A percentile compares a stretch with the other conserved stretches of the same genome.
phyloP scores from a whole-genome alignment of 2,888 invertebrate genomes.

The Psococerastis gibbosa region DNA sequence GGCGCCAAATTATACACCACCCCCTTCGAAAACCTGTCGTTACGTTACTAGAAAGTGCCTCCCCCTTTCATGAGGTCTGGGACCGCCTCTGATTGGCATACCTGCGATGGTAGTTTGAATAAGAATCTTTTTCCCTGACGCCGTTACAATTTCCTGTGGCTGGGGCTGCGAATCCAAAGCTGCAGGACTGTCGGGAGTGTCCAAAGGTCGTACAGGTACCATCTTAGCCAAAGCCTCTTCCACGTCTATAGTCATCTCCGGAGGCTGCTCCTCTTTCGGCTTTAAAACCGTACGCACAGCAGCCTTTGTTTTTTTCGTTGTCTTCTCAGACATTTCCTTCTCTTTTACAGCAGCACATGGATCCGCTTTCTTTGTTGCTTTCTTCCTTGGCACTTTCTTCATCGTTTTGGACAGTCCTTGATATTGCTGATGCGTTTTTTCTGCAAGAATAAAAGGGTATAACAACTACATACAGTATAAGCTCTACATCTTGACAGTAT shows the following conservation, averaged over 20 bases:
- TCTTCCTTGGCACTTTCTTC: slow-evolving; percentile 24
- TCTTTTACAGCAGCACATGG: slow-evolving; percentile 21
- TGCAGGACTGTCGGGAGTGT: background rate
- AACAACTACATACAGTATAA: too few relatives aligned
- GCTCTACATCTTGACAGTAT: too few relatives aligned
- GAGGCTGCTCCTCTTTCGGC: background rate
- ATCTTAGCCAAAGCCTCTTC: slow-evolving; percentile 1
- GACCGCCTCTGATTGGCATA: too few relatives aligned
- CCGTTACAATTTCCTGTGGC: slow-evolving; percentile 1
- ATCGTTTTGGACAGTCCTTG: slow-evolving; percentile 36
- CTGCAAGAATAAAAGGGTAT: too few relatives aligned
- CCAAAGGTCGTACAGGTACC: background rate
- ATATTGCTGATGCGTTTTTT: slow-evolving; percentile 46
- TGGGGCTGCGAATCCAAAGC: background rate
- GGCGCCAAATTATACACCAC: too few relatives aligned
- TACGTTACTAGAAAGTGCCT: too few relatives aligned
- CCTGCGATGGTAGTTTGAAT: slow-evolving; percentile 3
- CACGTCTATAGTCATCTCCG: background rate
- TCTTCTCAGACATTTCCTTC: slow-evolving; percentile 25
- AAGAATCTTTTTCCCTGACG: slow-evolving; percentile 1
- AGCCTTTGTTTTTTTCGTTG: slow-evolving; percentile 20
- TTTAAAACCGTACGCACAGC: slow-evolving; percentile 15
- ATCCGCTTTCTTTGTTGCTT: slow-evolving; percentile 31
- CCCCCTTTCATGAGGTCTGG: too few relatives aligned
- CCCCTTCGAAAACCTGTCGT: too few relatives aligned